Percentiles rank a stretch among this genome's conserved stretches.
Conservation (phyloP, 2,113 vertebrate genomes). For the Phalacrocorax brasilianus region DNA sequence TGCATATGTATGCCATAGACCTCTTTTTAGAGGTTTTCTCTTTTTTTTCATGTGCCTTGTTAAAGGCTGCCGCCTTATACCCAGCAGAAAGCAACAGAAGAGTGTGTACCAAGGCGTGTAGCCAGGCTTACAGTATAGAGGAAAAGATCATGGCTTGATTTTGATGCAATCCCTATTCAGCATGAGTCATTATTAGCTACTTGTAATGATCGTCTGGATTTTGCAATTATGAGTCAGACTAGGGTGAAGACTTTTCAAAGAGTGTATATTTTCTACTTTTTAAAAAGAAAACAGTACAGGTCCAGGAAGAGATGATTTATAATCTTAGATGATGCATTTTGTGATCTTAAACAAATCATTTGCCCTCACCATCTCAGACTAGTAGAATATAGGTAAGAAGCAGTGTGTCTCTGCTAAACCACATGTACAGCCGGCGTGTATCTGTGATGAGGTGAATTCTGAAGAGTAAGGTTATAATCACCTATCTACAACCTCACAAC, state of each 20-base stretch:
- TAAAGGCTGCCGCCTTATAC: background rate
- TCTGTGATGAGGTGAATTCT: background rate
- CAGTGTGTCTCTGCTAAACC: background rate
- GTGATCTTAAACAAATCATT: background rate
- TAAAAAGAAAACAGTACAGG: background rate
- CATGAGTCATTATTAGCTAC: background rate
- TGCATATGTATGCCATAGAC: background rate
- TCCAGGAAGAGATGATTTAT: background rate
- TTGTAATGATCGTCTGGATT: background rate
- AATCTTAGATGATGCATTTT: background rate
- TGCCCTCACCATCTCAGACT: background rate
- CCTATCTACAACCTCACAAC: background rate
- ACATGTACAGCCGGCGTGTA: background rate
- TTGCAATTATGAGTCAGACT: background rate
- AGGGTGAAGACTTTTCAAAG: background rate
- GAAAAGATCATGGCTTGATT: background rate
- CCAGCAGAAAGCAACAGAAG: background rate
- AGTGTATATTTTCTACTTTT: background rate
- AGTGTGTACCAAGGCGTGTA: background rate
- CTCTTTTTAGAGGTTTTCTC: background rate
- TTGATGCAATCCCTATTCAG: background rate
- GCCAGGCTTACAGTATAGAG: background rate
- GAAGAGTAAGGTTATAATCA: background rate
- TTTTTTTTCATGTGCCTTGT: background rate
- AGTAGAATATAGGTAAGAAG: background rate